Evolutionary conservation across 2,113 vertebrate genomes (phyloP), one percentile per base, ranked within the genome.

Genomic region (Panthera uncia): DNA sequence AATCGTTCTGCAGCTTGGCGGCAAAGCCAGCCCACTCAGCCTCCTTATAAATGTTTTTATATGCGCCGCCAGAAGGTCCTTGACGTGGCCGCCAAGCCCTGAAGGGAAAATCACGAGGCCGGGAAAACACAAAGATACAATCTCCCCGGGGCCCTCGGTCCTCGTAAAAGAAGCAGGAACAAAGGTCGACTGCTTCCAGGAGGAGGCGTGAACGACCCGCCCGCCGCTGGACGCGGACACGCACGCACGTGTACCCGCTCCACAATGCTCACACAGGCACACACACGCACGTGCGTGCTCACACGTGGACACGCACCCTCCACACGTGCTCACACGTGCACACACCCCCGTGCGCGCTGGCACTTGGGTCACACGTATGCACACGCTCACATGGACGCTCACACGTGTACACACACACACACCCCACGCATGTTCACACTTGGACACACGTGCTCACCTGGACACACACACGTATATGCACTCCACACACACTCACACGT

Each of bases 41-140:
- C 81, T 68, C 52, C 80, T 76, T 41, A 13, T 68, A 74, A 95
- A 90, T 36, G 13, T 19, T 71, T 81, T 93, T 82, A 90, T 57
- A 65, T 45, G 45, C 45, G 45, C 45, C 45, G 74, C 65, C 57
- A 12, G 87, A 63, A 78, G 48, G 52, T 38, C 31, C 63, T 52
- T 11, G 0, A 41, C 0, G 0, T 6, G 65, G 65, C 85, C 4
- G 1, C 86, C 92, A 74, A 68, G 66, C 48, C 93, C 92, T 38
- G 14, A 66, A 74, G 97, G 95, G 23, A 76, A 92, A 95, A 90
- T 52, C 23, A 31, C 19, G 31, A 81, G 73, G 73, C 86, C 87
- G 57, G 27, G 31, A 90, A 97, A 91, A 95, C 74, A 55, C 48
- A 50, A 82, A 85, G 69, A 81, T 11, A 7, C 27, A 10, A n/a